Evolutionary conservation across 1,140 invertebrate species (phyloP).

Genomic region (Sitophilus oryzae): DNA sequence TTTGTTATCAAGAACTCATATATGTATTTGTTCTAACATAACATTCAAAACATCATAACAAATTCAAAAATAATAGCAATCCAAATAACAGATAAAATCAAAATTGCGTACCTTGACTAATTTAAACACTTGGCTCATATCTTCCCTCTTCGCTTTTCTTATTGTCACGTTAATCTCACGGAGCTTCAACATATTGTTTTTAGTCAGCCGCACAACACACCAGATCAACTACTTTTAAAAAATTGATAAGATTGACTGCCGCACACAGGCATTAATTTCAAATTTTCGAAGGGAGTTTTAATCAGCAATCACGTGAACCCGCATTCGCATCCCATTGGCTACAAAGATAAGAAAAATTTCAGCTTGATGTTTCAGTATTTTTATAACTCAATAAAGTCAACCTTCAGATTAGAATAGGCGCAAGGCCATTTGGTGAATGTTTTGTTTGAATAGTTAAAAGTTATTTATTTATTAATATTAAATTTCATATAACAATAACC

Average conservation of each 20-base stretch:
- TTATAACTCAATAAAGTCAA: not conserved
- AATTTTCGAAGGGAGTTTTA: not conserved
- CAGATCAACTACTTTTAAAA: not conserved
- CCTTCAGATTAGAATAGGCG: too few species aligned
- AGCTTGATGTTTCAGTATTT: too few species aligned
- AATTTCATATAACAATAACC: too few species aligned
- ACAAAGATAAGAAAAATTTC: not conserved
- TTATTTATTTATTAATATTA: too few species aligned
- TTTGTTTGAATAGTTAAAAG: too few species aligned
- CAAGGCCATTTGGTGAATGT: too few species aligned
- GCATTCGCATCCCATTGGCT: not conserved
- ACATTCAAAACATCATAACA: too few species aligned
- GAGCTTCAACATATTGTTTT: slow-evolving; percentile 11
- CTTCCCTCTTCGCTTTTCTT: slow-evolving; percentile 29
- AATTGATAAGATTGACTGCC: not conserved
- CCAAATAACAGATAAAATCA: too few species aligned
- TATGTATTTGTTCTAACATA: too few species aligned
- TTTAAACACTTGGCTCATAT: slow-evolving; percentile 28
- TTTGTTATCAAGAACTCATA: too few species aligned
- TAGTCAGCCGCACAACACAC: not conserved
- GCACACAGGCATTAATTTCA: not conserved
- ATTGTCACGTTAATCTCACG: slow-evolving; percentile 24
- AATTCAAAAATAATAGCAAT: too few species aligned
- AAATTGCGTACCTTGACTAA: slow-evolving; percentile 31
- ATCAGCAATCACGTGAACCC: not conserved